phyloP scores from a whole-genome alignment of 2,888 invertebrate species.

The Schrankia costaestrigalis region DNA sequence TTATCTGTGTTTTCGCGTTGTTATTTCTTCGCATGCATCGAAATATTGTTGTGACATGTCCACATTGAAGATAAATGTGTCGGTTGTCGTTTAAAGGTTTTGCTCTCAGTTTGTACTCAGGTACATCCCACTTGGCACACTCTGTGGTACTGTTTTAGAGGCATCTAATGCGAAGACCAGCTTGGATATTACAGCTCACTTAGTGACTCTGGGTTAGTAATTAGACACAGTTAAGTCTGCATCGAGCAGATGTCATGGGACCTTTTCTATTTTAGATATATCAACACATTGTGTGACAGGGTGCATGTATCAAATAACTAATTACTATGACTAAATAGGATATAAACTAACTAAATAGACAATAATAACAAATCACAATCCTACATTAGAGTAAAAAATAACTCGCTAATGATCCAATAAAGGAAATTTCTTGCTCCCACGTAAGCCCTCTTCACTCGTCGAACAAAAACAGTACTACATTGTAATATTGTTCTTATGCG shows the following conservation, averaged over 20 bases:
- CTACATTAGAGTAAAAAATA: constrained; percentile 22
- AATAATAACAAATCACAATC: constrained; percentile 21
- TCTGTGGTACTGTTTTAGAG: constrained; percentile 65
- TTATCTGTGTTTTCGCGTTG: constrained; percentile 72
- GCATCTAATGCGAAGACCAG: constrained; percentile 48
- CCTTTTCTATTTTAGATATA: constrained; percentile 25
- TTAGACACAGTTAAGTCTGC: constrained; percentile 39
- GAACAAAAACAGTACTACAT: too few species aligned
- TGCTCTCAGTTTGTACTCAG: constrained; percentile 59
- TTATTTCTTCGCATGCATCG: constrained; percentile 74
- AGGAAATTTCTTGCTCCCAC: too few species aligned
- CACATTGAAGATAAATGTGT: constrained; percentile 58
- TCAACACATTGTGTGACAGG: constrained; percentile 77
- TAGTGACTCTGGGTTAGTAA: constrained; percentile 41
- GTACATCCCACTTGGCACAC: constrained; percentile 78
- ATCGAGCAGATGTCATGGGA: constrained; percentile 34
- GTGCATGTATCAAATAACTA: constrained; percentile 72
- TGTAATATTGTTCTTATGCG: too few species aligned
- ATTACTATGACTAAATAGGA: constrained; percentile 42
- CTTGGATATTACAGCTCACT: constrained; percentile 34
- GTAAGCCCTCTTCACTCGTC: too few species aligned
- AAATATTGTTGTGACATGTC: constrained; percentile 69
- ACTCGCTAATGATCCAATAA: not conserved
- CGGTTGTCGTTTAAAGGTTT: constrained; percentile 55
- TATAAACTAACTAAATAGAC: constrained; percentile 36